A percentile compares a stretch with the other conserved stretches of the same genome.
phyloP scores from a whole-genome alignment of 2,113 vertebrate genomes.

The Chaetodon trifascialis region DNA sequence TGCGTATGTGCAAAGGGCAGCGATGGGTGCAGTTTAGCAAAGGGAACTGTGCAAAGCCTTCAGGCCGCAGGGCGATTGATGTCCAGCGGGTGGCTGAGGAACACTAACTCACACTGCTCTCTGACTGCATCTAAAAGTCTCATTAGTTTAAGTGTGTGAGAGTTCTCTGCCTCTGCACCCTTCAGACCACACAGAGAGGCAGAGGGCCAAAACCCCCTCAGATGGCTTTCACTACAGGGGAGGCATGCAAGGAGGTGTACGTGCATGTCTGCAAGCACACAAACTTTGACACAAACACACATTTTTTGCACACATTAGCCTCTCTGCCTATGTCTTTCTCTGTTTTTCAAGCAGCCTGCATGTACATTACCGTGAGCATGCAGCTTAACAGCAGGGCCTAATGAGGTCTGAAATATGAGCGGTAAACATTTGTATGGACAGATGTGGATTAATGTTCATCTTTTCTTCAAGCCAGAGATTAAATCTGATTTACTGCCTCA shows the following conservation, averaged over 20 bases:
- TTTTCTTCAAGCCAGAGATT: conserved; percentile 85
- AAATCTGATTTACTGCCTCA: conserved; percentile 84
- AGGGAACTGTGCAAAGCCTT: conserved; percentile 60
- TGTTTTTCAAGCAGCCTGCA: conserved; percentile 24
- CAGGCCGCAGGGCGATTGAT: conserved; percentile 60
- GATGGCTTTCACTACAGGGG: conserved; percentile 32
- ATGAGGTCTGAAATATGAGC: conserved; percentile 80
- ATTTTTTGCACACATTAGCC: conserved; percentile 23
- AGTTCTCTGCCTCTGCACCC: conserved; percentile 52
- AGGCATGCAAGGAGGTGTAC: conserved; percentile 31
- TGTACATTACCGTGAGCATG: conserved; percentile 39
- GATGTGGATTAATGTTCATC: conserved; percentile 88
- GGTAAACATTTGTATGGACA: conserved; percentile 86
- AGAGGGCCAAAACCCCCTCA: conserved; percentile 55
- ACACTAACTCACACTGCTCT: conserved; percentile 66
- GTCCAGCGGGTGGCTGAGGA: conserved; percentile 59
- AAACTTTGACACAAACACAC: conserved; percentile 30
- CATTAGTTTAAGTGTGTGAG: conserved; percentile 77
- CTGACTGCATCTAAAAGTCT: conserved; percentile 71
- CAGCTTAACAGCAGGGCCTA: conserved; percentile 66
- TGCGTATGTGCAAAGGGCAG: conserved; percentile 33
- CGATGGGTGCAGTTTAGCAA: conserved; percentile 49
- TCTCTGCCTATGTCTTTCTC: conserved; percentile 8
- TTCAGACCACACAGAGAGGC: conserved; percentile 41
- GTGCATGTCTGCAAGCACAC: conserved; percentile 31